Conservation (phyloP, 2,113 vertebrate genomes). For the Tragelaphus buxtoni region DNA sequence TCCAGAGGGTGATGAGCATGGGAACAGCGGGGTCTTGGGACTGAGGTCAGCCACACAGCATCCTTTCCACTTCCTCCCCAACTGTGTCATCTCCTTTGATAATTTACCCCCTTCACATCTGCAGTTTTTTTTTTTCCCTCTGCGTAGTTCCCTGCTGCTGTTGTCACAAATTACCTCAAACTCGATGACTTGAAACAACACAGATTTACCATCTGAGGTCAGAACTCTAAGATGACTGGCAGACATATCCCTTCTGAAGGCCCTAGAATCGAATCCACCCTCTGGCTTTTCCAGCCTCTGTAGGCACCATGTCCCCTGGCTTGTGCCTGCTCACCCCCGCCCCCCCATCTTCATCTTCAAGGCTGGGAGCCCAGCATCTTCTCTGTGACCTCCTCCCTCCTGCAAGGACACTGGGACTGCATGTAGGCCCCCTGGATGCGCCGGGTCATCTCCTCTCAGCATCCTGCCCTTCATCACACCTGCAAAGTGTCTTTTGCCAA, state of each 20-base stretch:
- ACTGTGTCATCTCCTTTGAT: rapidly evolving
- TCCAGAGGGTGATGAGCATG: background rate
- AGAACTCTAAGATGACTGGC: too few relatives aligned
- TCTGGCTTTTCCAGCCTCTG: background rate
- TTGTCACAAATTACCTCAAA: background rate
- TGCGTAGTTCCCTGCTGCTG: background rate
- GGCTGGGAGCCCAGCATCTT: background rate
- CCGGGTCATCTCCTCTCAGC: background rate
- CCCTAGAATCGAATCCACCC: background rate
- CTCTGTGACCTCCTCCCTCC: background rate
- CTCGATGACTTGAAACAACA: background rate
- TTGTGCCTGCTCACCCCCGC: background rate
- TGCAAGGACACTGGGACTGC: background rate
- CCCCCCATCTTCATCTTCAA: background rate
- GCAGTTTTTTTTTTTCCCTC: background rate
- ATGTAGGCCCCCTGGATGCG: rapidly evolving
- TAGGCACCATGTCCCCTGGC: rapidly evolving
- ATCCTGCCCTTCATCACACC: background rate
- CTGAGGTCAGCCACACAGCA: background rate
- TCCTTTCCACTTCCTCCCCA: rapidly evolving
- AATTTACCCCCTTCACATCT: background rate
- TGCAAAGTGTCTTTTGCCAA: background rate
- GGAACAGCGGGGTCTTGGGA: background rate
- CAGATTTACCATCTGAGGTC: background rate
- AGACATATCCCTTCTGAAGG: background rate